Evolutionary conservation across 2,888 invertebrate species (phyloP).

Genomic region (Drosophila gaucha): DNA sequence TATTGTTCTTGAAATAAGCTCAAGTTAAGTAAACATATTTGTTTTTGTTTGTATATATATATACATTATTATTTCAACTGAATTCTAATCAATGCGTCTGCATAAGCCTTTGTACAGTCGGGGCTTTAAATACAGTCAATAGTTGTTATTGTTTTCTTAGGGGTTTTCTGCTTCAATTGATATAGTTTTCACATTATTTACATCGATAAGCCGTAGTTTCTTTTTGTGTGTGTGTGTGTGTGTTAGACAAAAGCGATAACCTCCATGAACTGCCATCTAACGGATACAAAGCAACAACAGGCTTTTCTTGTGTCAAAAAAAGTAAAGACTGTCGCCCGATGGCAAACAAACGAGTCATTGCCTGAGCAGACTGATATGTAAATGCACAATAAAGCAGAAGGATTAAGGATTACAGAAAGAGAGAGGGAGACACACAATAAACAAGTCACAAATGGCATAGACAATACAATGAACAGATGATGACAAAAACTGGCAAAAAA

Average conservation of each 20-base stretch:
- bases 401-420: slow-evolving; percentile 70
- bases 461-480: slow-evolving; percentile 49
- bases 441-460: slow-evolving; percentile 52
- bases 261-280: slow-evolving; percentile 27
- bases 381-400: slow-evolving; percentile 75
- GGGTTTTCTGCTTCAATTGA: neutral
- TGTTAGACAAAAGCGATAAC: slow-evolving; percentile 39
- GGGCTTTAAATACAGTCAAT: neutral
- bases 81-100: neutral
- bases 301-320: slow-evolving; percentile 39
- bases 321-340: slow-evolving; percentile 20
- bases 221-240: neutral
- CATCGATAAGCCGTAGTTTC: slow-evolving; percentile 3
- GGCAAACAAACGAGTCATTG: slow-evolving; percentile 30
- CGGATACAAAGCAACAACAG: slow-evolving; percentile 23
- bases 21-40: neutral
- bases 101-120: neutral
- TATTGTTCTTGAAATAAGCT: neutral
- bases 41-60: too few relatives aligned
- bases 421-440: slow-evolving; percentile 34
- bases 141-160: neutral
- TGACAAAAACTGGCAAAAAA: slow-evolving; percentile 49
- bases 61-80: too few relatives aligned
- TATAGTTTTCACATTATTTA: neutral
- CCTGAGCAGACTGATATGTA: slow-evolving; percentile 51